Evolutionary conservation across 1,140 invertebrate species (phyloP).

Genomic region (Aphelenchoides besseyi): DNA sequence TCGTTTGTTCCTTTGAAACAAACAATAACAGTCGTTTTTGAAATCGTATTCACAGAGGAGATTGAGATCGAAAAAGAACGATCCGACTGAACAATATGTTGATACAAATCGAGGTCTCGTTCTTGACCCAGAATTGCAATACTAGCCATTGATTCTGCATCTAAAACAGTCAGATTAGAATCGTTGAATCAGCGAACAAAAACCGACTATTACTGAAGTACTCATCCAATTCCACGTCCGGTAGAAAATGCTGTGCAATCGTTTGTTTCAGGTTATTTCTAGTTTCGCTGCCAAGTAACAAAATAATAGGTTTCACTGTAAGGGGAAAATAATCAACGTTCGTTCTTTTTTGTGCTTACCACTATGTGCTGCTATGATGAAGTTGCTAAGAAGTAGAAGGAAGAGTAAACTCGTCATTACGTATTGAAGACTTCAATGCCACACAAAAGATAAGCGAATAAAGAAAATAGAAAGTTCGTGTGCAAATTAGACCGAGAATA

Average conservation of each 20-base stretch:
- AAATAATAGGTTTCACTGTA: constrained; percentile 8
- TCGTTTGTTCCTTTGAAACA: constrained; percentile 23
- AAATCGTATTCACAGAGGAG: constrained; percentile 6
- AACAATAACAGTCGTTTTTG: neutral
- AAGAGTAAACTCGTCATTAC: neutral
- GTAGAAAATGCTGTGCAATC: neutral
- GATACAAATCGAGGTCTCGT: too few relatives aligned
- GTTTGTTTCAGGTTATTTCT: neutral
- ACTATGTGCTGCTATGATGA: neutral
- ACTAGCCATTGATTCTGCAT: too few relatives aligned
- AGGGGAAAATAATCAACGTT: neutral
- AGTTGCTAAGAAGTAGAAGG: neutral
- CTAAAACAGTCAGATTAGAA: too few relatives aligned
- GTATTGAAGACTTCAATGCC: neutral
- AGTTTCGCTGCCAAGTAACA: constrained; percentile 13
- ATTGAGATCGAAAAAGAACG: neutral
- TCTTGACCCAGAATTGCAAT: too few relatives aligned
- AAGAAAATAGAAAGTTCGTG: neutral
- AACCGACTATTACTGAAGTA: neutral
- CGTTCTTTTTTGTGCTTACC: too few relatives aligned
- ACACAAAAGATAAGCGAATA: neutral
- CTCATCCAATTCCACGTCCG: neutral
- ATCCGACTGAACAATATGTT: too few relatives aligned
- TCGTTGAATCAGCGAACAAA: too few relatives aligned
- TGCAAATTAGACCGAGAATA: neutral